Conservation (phyloP, 2,888 invertebrate genomes). For the Iphiclides podalirius region DNA sequence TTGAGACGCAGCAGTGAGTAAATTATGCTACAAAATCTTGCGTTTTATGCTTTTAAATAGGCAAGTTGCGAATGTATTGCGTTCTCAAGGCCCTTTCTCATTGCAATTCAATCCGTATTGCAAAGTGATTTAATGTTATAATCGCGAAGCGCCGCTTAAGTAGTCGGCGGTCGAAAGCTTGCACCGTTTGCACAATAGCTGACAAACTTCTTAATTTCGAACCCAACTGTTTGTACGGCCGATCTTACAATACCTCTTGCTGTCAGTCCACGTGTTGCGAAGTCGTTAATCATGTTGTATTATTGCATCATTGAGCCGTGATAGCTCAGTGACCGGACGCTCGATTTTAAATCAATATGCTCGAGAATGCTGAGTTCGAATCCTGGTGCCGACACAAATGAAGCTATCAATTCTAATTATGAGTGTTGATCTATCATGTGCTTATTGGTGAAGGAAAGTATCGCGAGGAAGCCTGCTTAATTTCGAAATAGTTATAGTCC, state of each 20-base stretch:
- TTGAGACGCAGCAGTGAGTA: too few species aligned
- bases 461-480: too few species aligned
- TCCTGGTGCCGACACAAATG: too few species aligned
- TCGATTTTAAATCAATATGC: too few species aligned
- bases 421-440: too few species aligned
- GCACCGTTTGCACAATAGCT: conserved; percentile 15
- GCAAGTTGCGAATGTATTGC: neutral
- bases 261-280: conserved; percentile 46
- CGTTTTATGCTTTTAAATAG: conserved; percentile 5
- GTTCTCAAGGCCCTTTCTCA: neutral
- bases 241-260: conserved; percentile 40
- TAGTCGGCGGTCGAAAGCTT: neutral
- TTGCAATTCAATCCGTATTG: neutral
- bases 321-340: too few species aligned
- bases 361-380: neutral
- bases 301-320: neutral
- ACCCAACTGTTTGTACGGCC: conserved; percentile 23
- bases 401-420: too few species aligned
- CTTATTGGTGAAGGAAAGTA: too few species aligned
- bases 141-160: neutral
- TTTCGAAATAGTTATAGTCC: too few species aligned
- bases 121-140: neutral
- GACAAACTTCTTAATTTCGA: conserved; percentile 22
- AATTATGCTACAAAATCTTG: too few species aligned
- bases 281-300: conserved; percentile 51